Percentiles rank a stretch among this genome's conserved stretches.
Conservation (phyloP, 2,113 vertebrate genomes). For the Pyxicephalus adspersus region DNA sequence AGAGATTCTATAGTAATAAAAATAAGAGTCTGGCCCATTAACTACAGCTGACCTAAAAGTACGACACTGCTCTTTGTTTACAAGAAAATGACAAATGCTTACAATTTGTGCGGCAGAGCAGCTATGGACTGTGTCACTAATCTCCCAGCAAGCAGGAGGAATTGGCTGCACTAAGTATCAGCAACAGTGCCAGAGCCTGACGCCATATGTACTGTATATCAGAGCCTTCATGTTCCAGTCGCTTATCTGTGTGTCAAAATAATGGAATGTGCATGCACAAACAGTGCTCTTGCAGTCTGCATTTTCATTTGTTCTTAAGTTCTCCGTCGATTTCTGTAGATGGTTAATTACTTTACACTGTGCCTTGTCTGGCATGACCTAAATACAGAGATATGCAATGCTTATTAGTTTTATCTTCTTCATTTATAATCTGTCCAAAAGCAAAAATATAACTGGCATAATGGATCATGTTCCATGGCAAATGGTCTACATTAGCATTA, state of each 20-base stretch:
- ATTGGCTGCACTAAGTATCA: constrained; percentile 10
- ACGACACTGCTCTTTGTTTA: background rate
- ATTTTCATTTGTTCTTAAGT: constrained; percentile 53
- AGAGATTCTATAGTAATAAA: background rate
- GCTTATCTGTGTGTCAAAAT: constrained; percentile 54
- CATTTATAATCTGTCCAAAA: constrained; percentile 31
- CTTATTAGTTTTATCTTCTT: constrained; percentile 29
- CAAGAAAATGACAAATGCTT: constrained; percentile 4
- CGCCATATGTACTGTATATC: constrained; percentile 51
- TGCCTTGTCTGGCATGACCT: constrained; percentile 33
- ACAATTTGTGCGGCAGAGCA: background rate
- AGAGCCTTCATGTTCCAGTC: constrained; percentile 48
- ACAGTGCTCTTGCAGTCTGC: constrained; percentile 43
- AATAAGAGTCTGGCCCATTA: background rate
- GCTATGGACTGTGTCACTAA: constrained; percentile 9
- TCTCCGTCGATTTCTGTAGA: constrained; percentile 46
- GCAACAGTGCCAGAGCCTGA: constrained; percentile 29
- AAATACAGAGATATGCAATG: constrained; percentile 25
- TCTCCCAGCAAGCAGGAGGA: constrained; percentile 27
- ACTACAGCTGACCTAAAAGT: background rate
- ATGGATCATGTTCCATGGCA: constrained; percentile 17
- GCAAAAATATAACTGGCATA: constrained; percentile 2
- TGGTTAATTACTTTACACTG: constrained; percentile 20
- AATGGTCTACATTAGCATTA: too few species aligned
- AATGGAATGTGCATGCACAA: constrained; percentile 56